Conservation (phyloP, 1,140 invertebrate species). For the Trinorchestia longiramus region DNA sequence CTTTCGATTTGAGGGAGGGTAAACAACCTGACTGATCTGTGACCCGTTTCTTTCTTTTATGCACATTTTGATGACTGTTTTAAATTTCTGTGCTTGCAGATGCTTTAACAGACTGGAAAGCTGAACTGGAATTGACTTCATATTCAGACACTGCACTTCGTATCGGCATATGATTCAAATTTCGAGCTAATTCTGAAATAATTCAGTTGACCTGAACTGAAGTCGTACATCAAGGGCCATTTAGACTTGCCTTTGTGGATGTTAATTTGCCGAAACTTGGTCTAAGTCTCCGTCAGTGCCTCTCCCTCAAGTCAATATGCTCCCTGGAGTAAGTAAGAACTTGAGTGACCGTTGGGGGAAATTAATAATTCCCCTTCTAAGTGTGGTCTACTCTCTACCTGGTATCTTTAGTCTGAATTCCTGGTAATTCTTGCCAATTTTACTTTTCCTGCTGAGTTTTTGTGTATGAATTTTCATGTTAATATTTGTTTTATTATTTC, state of each 20-base stretch:
- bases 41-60: too few relatives aligned
- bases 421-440: too few relatives aligned
- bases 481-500: too few relatives aligned
- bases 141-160: neutral
- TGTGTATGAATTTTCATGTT: too few relatives aligned
- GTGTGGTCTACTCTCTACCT: neutral
- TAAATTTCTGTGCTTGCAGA: neutral
- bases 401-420: neutral
- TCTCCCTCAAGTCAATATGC: neutral
- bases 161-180: neutral
- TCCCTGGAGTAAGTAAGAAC: neutral
- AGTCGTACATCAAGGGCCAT: neutral
- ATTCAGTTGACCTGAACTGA: neutral
- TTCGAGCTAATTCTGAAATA: neutral
- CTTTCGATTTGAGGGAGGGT: too few relatives aligned
- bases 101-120: neutral
- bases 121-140: neutral
- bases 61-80: too few relatives aligned
- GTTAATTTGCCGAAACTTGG: conserved; percentile 26
- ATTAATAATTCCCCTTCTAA: neutral
- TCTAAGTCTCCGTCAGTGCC: neutral
- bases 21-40: too few relatives aligned
- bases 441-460: too few relatives aligned
- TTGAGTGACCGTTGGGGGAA: neutral
- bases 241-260: conserved; percentile 23